phyloP scores from a whole-genome alignment of 2,888 invertebrate species.

The Apantesis nais region DNA sequence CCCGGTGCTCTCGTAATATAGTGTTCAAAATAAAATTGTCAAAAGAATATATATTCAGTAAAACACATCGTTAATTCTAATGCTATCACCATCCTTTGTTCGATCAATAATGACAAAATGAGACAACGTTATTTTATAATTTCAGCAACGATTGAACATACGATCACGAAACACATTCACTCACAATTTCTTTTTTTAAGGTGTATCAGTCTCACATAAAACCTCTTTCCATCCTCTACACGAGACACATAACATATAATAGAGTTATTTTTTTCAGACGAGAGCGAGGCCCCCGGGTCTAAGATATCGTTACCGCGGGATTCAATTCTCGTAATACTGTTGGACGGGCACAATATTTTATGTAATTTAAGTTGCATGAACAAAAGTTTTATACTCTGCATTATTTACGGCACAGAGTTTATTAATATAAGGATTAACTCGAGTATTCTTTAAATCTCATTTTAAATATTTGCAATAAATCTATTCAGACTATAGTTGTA shows the following conservation, averaged over 20 bases:
- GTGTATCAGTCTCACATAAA: conserved; percentile 2
- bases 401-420: conserved; percentile 11
- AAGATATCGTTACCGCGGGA: conserved; percentile 45
- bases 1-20: no score
- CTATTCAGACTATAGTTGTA: neutral
- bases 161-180: neutral
- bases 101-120: neutral
- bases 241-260: conserved; percentile 32
- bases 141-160: neutral
- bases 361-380: conserved; percentile 36
- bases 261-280: conserved; percentile 42
- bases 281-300: conserved; percentile 31
- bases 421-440: conserved; percentile 14
- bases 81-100: neutral
- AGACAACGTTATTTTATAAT: neutral
- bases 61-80: neutral
- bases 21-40: no score
- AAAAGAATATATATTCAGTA: no score
- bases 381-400: conserved; percentile 7
- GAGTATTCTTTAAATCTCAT: neutral
- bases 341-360: conserved; percentile 42
- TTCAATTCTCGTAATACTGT: conserved; percentile 46
- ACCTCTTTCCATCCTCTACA: conserved; percentile 10
- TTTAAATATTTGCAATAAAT: neutral
- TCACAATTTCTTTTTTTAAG: neutral